Evolutionary conservation across 2,113 vertebrate species (phyloP).

Genomic region (Seriola aureovittata): DNA sequence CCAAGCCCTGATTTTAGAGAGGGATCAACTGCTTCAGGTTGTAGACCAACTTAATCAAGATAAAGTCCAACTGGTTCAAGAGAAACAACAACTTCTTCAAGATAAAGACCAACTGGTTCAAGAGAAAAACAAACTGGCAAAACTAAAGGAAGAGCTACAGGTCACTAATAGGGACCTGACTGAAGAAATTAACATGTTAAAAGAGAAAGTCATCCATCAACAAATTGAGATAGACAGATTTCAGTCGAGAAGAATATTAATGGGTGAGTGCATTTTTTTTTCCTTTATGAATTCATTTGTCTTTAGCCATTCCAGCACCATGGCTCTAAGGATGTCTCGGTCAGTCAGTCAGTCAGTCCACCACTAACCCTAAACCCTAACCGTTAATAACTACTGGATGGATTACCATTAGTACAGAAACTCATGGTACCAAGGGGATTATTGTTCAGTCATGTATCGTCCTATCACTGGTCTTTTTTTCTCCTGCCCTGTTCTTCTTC

Average conservation of each 20-base stretch:
- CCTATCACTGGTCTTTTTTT: neutral
- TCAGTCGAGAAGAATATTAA: accelerated
- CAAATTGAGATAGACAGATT: neutral
- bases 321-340: neutral
- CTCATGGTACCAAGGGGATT: too few relatives aligned
- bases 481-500: neutral
- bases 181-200: neutral
- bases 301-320: neutral
- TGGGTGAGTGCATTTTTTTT: neutral
- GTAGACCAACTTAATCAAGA: neutral
- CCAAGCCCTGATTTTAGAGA: neutral
- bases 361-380: too few relatives aligned
- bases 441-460: too few relatives aligned
- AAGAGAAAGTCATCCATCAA: neutral
- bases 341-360: too few relatives aligned
- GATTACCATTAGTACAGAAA: too few relatives aligned
- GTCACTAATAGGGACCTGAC: accelerated
- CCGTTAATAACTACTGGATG: too few relatives aligned
- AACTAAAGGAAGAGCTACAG: neutral
- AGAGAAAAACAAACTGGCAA: neutral
- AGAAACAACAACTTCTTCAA: neutral
- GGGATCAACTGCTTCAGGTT: neutral
- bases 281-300: neutral
- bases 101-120: too few relatives aligned
- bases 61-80: neutral